Conservation (phyloP, 2,888 invertebrate genomes). For the Piscicola geometra region DNA sequence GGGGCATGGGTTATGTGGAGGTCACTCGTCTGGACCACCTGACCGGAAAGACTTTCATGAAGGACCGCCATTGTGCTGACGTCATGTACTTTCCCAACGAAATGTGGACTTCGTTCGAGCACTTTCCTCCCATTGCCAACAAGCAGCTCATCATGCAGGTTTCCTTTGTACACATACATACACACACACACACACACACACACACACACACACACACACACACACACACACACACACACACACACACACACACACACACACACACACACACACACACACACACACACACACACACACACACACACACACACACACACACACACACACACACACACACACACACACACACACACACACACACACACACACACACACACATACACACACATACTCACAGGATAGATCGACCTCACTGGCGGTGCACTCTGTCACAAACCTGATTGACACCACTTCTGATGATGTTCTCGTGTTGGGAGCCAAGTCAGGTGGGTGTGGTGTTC, state of each 20-base stretch:
- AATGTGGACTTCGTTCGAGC: slow-evolving; percentile 36
- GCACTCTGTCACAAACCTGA: slow-evolving; percentile 50
- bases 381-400: slow-evolving; percentile 49
- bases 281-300: slow-evolving; percentile 34
- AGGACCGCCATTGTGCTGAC: slow-evolving; percentile 51
- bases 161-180: not conserved
- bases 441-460: slow-evolving; percentile 50
- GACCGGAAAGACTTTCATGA: slow-evolving; percentile 46
- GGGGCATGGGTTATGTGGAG: slow-evolving; percentile 45
- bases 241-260: slow-evolving; percentile 15
- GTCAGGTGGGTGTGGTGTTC: not conserved
- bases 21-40: slow-evolving; percentile 43
- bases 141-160: slow-evolving; percentile 46
- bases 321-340: not conserved
- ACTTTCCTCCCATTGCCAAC: slow-evolving; percentile 46
- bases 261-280: slow-evolving; percentile 15
- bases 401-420: slow-evolving; percentile 53
- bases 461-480: slow-evolving; percentile 50
- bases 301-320: slow-evolving; percentile 46
- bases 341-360: not conserved
- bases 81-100: slow-evolving; percentile 50
- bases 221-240: slow-evolving; percentile 15
- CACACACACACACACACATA: not conserved
- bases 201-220: slow-evolving; percentile 15
- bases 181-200: slow-evolving; percentile 3